Percentiles rank a stretch among this genome's conserved stretches.
Evolutionary conservation across 2,888 invertebrate species (phyloP).

Genomic region (Chydorus sphaericus): DNA sequence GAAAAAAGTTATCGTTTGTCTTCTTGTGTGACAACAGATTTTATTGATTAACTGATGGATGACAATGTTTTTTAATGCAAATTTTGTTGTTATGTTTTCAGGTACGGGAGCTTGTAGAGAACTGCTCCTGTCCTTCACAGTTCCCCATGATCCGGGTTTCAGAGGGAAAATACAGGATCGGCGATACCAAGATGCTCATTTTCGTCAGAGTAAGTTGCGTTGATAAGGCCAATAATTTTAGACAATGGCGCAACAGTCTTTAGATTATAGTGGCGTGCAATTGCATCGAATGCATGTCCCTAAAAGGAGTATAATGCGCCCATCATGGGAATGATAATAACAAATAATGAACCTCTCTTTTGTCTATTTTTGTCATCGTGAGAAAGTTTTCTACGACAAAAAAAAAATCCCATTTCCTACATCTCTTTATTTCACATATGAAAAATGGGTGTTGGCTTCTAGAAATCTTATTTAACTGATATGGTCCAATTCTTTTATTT

Average conservation of each 20-base stretch:
- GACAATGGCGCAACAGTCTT: too few species aligned
- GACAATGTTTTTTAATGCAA: too few species aligned
- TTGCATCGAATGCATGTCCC: too few species aligned
- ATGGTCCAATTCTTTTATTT: slow-evolving; percentile 17
- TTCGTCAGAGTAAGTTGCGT: slow-evolving; percentile 73
- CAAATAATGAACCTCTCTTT: too few species aligned
- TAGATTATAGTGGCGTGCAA: too few species aligned
- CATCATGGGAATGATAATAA: neutral
- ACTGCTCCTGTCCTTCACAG: slow-evolving; percentile 88
- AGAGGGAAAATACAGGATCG: slow-evolving; percentile 93
- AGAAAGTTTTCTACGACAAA: neutral
- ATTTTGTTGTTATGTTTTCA: slow-evolving; percentile 29
- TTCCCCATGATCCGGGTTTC: slow-evolving; percentile 93
- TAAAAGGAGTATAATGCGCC: neutral
- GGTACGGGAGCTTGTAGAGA: slow-evolving; percentile 82
- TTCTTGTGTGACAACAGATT: too few species aligned
- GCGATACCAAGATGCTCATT: slow-evolving; percentile 86
- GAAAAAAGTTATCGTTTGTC: neutral
- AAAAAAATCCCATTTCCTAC: neutral
- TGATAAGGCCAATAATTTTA: neutral
- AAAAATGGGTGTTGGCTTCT: neutral
- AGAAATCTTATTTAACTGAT: neutral
- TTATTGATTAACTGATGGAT: too few species aligned
- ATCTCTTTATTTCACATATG: neutral
- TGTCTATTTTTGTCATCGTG: too few species aligned